These are phyloP conservation scores for Montipora capitata DNA, from an alignment of 92 coral and sea anemone species.

Conservation along the genomic window DNA sequence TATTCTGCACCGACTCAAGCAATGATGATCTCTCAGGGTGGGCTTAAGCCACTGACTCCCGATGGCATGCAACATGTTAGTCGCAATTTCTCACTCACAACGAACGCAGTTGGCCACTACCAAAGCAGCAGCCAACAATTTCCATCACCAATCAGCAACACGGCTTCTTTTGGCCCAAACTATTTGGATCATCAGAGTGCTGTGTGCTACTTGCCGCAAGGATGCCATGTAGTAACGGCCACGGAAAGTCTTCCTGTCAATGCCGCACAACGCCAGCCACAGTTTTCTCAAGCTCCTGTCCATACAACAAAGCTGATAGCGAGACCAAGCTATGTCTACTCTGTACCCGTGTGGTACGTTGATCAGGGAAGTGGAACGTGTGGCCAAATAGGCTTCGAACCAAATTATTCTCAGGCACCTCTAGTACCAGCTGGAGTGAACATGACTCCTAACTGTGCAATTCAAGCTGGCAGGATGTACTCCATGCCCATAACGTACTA, in stretches of 20 bases:
- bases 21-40: background rate
- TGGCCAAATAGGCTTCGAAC: constrained; percentile 25
- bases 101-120: constrained; percentile 17
- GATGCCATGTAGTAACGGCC: background rate
- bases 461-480: constrained; percentile 26
- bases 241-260: background rate
- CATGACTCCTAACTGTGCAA: background rate
- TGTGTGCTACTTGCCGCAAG: constrained; percentile 30
- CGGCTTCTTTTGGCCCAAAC: background rate
- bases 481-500: constrained; percentile 8
- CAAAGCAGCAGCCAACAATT: constrained; percentile 4
- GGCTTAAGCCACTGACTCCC: background rate
- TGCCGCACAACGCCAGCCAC: constrained; percentile 21
- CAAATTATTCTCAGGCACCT: constrained; percentile 25
- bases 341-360: constrained; percentile 50
- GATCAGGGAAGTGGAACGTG: constrained; percentile 8
- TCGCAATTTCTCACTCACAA: background rate
- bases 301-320: constrained; percentile 27
- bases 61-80: background rate
- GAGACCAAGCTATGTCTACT: constrained; percentile 20
- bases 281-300: constrained; percentile 26
- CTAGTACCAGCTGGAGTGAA: background rate
- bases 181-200: constrained; percentile 17
- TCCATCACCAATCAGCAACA: background rate
- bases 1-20: background rate